A percentile compares a stretch with the other conserved stretches of the same genome.
Evolutionary conservation across 2,888 invertebrate genomes (phyloP).

Genomic region (Netelia inedita): DNA sequence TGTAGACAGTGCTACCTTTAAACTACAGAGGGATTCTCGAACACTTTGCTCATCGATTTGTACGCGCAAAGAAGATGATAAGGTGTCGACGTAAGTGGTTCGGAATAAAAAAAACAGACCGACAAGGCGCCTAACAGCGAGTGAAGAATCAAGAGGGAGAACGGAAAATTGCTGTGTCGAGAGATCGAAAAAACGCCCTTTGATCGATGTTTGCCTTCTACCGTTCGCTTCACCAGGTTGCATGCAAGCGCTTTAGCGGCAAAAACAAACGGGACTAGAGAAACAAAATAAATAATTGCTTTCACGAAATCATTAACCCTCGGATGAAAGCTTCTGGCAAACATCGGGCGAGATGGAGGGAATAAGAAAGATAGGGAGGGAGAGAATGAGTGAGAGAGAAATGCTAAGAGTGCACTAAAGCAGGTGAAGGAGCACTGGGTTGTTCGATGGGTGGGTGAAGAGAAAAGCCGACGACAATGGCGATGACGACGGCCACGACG

Average conservation of each 20-base stretch:
- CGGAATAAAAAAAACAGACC: background rate
- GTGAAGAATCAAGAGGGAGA: background rate
- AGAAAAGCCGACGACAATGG: conserved; percentile 32
- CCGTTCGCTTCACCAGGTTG: conserved; percentile 24
- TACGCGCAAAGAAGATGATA: conserved; percentile 35
- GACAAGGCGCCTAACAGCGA: background rate
- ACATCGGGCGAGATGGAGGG: conserved; percentile 62
- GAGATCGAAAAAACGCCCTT: conserved; percentile 24
- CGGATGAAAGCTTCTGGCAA: conserved; percentile 74
- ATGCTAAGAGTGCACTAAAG: conserved; percentile 62
- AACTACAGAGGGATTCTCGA: conserved; percentile 20
- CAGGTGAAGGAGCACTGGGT: conserved; percentile 56
- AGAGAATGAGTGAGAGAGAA: conserved; percentile 41
- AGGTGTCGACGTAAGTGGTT: conserved; percentile 36
- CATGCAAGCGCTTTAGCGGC: conserved; percentile 33
- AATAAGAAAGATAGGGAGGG: conserved; percentile 47
- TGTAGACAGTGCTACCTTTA: conserved; percentile 30
- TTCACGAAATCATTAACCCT: conserved; percentile 78
- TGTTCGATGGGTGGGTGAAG: conserved; percentile 44
- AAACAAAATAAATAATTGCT: conserved; percentile 73
- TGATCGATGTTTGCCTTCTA: conserved; percentile 10
- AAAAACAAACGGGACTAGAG: conserved; percentile 14
- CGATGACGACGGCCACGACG: conserved; percentile 55
- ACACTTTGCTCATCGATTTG: conserved; percentile 53
- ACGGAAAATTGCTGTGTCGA: conserved; percentile 6